Evolutionary conservation across 2,888 invertebrate genomes (phyloP), one percentile per base, ranked within the genome.

Genomic region (Prostheceraeus crozeri): DNA sequence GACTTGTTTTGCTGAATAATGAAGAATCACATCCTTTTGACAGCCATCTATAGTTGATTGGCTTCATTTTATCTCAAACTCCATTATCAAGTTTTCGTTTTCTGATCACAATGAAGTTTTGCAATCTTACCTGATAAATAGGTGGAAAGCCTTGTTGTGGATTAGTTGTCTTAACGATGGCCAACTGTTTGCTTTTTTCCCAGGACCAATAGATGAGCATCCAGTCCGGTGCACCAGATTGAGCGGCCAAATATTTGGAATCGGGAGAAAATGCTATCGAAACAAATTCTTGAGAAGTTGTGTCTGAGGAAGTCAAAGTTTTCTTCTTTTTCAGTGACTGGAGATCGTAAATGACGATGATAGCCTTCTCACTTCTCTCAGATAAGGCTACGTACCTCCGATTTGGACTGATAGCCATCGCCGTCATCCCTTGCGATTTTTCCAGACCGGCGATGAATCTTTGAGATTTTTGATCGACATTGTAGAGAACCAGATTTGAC

Each of bases 161-260:
- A n/a, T n/a, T n/a, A n/a, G n/a, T 83, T 1, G 85, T 83, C 73
- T 84, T 85, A 0, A 83, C 81, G 58, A 82, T 82, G 60, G 84
- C 85, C 68, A 86, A 84, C 30, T 87, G 81, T 74, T 85, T 85
- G 10, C 85, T 85, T 71, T 84, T 85, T 67, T 87, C 86, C 84
- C 85, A 83, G 71, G 84, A 84, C 79, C 87, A 86, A 76, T 84
- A 83, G 70, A 87, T 81, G 77, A 87, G 79, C 67, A 81, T 83
- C 84, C 85, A 85, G 72, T 89, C 89, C 0, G 89, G 88, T 63
- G 84, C 84, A 1, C 85, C 85, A 0, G 86, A 85, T 28, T 91
- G 82, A 0, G 85, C 83, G 1, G 85, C 83, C 10, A 93, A 73
- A 65, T 84, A 84, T 71, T 85, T 86, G 1, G 85, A 86, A 72